These are phyloP conservation scores for Mustela erminea DNA, from an alignment of 2,797 vertebrate species.

Conservation along the genomic window DNA sequence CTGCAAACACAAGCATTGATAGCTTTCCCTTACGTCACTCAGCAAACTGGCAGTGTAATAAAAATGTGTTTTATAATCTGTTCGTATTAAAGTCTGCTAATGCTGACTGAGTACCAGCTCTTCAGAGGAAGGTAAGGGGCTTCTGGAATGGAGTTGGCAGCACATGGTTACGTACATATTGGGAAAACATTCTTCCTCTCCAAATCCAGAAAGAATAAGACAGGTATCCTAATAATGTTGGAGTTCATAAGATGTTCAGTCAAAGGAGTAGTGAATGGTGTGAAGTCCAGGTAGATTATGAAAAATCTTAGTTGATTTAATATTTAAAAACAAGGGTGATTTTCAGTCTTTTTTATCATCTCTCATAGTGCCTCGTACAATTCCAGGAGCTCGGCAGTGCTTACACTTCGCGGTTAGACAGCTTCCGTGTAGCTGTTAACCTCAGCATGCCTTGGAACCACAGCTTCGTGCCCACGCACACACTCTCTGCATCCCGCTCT, in stretches of 20 bases:
- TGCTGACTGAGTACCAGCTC: neutral
- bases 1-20: neutral
- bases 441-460: conserved; percentile 66
- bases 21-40: conserved; percentile 46
- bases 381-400: neutral
- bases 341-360: neutral
- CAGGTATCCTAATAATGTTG: neutral
- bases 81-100: neutral
- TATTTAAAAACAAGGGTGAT: neutral
- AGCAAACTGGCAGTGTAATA: conserved; percentile 24
- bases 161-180: neutral
- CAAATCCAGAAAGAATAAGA: neutral
- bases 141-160: neutral
- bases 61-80: conserved; percentile 36
- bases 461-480: neutral
- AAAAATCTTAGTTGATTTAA: neutral
- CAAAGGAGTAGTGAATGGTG: neutral
- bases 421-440: conserved; percentile 46
- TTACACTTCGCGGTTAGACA: neutral
- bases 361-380: rapidly evolving
- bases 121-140: neutral
- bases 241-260: neutral
- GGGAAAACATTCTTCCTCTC: neutral
- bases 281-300: neutral
- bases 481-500: conserved; percentile 62